Base-by-base conservation (phyloP, 2,888 invertebrate species). In the Cerceris ruficornis region DNA sequence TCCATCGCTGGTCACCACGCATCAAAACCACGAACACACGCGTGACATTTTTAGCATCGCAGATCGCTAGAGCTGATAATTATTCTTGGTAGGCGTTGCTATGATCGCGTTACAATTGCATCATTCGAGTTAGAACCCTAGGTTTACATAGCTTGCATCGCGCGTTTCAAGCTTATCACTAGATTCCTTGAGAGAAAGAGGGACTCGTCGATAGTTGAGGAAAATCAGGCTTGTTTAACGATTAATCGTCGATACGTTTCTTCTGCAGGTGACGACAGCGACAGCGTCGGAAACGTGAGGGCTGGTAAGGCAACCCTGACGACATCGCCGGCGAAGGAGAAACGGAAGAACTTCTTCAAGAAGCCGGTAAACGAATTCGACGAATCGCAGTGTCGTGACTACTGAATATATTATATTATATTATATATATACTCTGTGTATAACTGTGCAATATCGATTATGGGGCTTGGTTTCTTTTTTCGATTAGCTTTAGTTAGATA, bases 261-360 rank as follows among this genome's bases (percentile, higher is more conserved):
- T 50, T 76, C 14, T 64, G 67, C 94, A 95, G 98, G 98, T 89
- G 98, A 98, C 93, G 98, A 98, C 93, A 97, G 97, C 88, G 98
- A 98, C 93, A 97, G 98, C 88, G 94, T 96, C 91, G 96, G 97
- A 81, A 96, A 96, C 93, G 94, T 95, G 83, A 95, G 96, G 89
- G 94, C 96, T 75, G 96, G 97, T 82, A 96, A 96, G 91, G 95
- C 96, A 82, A 95, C 95, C 69, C 94, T 97, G 88, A 96, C 97
- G 46, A 96, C 97, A 74, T 98, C 98, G 74, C 96, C 98, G 76
- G 96, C 97, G 89, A 98, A 98, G 93, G 98, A 99, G 93, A 98
- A 98, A 93, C 95, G 98, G 91, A 99, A 99, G 93, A 97, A 98
- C 66, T 99, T 99, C 95, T 99, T 99, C 94, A 99, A 99, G 94